Percentiles rank a stretch among this genome's conserved stretches.
Conservation (phyloP, 2,888 invertebrate species). For the Trichacis sp. region DNA sequence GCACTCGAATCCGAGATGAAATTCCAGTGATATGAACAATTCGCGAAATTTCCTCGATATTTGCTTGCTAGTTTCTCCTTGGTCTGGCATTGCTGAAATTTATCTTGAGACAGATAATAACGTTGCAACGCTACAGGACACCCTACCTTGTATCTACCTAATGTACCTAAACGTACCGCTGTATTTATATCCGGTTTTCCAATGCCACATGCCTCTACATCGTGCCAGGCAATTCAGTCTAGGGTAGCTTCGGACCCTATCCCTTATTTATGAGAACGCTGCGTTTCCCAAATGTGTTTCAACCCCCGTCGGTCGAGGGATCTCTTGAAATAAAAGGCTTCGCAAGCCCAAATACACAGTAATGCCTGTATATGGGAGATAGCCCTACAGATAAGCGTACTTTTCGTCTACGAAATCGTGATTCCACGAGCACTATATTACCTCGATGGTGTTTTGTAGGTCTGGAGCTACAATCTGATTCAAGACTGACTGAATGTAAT, state of each 20-base stretch:
- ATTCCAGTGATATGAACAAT: not conserved
- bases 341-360: conserved; percentile 33
- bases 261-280: conserved; percentile 57
- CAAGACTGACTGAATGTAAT: too few species aligned
- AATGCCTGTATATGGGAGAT: conserved; percentile 31
- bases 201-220: conserved; percentile 47
- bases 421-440: conserved; percentile 10
- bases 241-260: conserved; percentile 49
- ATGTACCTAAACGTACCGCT: conserved; percentile 52
- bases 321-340: conserved; percentile 45
- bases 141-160: conserved; percentile 50
- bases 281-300: conserved; percentile 49
- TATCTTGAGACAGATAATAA: conserved; percentile 37
- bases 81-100: conserved; percentile 23
- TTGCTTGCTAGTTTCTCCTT: not conserved
- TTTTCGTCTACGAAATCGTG: conserved; percentile 20
- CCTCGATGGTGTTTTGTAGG: too few species aligned
- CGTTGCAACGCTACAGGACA: conserved; percentile 29
- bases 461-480: too few species aligned
- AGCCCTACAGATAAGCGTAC: conserved; percentile 36
- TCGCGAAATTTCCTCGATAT: not conserved
- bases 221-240: conserved; percentile 46
- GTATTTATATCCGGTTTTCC: conserved; percentile 55
- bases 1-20: not conserved
- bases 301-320: conserved; percentile 40